Conservation (phyloP, 2,888 invertebrate genomes). For the Dyspetes luteomarginatus region DNA sequence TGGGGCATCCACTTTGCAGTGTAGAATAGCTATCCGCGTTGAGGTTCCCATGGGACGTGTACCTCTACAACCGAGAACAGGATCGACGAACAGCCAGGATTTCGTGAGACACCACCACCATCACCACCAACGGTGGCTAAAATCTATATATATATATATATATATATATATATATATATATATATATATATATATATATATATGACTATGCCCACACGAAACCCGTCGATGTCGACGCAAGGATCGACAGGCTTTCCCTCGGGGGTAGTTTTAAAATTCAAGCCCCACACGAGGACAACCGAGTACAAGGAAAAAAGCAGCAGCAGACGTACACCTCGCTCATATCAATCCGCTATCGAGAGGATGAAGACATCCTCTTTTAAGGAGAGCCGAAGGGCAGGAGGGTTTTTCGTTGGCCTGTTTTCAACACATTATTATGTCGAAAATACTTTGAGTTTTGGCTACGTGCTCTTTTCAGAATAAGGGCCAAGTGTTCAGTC, state of each 20-base stretch:
- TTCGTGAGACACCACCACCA: conserved; percentile 74
- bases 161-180: no score
- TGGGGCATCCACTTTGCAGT: conserved; percentile 61
- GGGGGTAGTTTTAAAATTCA: conserved; percentile 83
- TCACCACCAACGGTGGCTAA: no score
- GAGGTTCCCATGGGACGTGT: conserved; percentile 78
- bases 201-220: conserved; percentile 30
- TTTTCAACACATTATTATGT: conserved; percentile 17
- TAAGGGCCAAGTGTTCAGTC: neutral
- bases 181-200: conserved; percentile 56
- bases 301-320: conserved; percentile 63
- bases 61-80: conserved; percentile 78
- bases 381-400: no score
- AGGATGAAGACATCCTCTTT: neutral
- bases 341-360: conserved; percentile 78
- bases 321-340: conserved; percentile 75
- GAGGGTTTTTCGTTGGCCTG: conserved; percentile 35
- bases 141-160: no score
- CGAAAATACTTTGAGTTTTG: neutral
- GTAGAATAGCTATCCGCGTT: conserved; percentile 61
- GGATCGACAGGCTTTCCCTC: conserved; percentile 70
- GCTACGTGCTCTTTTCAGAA: neutral
- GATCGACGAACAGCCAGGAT: conserved; percentile 80
- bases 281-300: conserved; percentile 78
- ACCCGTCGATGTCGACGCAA: conserved; percentile 57